Evolutionary conservation across 2,113 vertebrate genomes (phyloP), one percentile per base, ranked within the genome.

Genomic region (Dolichallabes microphthalmus): DNA sequence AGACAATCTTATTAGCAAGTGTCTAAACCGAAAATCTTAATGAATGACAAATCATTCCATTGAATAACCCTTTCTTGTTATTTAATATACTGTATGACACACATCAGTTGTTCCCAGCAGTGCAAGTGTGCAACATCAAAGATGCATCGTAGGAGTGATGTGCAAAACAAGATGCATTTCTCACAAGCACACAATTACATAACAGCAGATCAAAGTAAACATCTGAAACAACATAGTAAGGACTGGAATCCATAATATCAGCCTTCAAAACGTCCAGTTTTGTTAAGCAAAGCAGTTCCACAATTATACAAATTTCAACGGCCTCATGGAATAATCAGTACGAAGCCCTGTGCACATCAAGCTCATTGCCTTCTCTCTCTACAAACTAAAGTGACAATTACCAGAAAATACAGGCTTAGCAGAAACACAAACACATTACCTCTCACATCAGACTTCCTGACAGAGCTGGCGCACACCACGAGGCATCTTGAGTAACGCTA

Each of bases 381-480:
- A 76, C n/a, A 53, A 83, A 83, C 27, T 68, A 55, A 87, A 82
- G 74, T 63, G 69, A 25, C 55, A 39, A 82, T 85, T 75, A 69
- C 68, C 53, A 82, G 52, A 32, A 83, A 68, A 80, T 25, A 57
- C 27, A 45, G 61, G n/a, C 17, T 63, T 13, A 50, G 2, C 22
- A 2, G 20, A 27, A 74, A 45, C 64, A 81, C 61, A 78, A 79
- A 53, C 7, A 77, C 60, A 68, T 89, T 88, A 89, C 88, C 87
- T 88, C 64, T 89, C 85, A 89, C 68, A 55, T 52, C 71, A 58
- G 68, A 73, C 58, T 74, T 78, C 78, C 30, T 71, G 52, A 82
- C 55, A 53, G 27, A 85, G 58, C 78, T 82, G 87, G 55, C 45
- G 55, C 83, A 58, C 17, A 53, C 27, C 20, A 3, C 4, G 55